Base-by-base conservation (phyloP, 2,797 vertebrate genomes). In the Scomberomorus guttatus region DNA sequence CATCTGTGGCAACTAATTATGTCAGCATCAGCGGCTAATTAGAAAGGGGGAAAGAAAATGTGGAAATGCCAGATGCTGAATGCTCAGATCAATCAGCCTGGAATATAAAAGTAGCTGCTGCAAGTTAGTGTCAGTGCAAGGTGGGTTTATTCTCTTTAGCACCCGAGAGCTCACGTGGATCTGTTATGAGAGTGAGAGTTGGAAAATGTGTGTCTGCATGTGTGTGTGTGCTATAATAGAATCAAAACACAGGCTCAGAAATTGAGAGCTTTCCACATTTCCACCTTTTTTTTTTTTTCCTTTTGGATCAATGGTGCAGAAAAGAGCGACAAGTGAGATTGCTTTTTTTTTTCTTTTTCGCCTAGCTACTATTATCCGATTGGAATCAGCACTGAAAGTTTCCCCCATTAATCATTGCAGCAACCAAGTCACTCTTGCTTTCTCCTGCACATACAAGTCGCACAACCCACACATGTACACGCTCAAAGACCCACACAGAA, bases 331-430 rank as follows among this genome's bases (percentile, higher is more conserved):
- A 83, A 83, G 77, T 80, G 54, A 88, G 81, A 91, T 91, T 87
- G 81, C 80, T 88, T 85, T 73, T 71, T 72, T 62, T 61, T 64
- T 32, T 51, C 24, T 11, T 15, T 46, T 18, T 46, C 6, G 22
- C 79, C 72, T 62, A 75, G 80, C 79, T 65, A 80, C 86, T 73
- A 78, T 90, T 85, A 83, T 81, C 84, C 55, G 54, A 85, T 79
- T 68, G 61, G 87, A 92, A 92, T 87, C 86, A 78, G 77, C 69
- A 71, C 74, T 61, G 66, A 63, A 92, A 78, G 70, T 88, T 82
- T 81, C 62, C 73, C 81, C 91, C 92, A 93, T 94, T 91, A 91
- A 94, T 94, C 92, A 91, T 78, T 39, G 71, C 76, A 79, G 73
- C 82, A 74, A 72, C 79, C 59, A 60, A 84, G 84, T 87, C 68